These are phyloP conservation scores for Chunga burmeisteri DNA, from an alignment of 2,113 vertebrate species.

Conservation along the genomic window DNA sequence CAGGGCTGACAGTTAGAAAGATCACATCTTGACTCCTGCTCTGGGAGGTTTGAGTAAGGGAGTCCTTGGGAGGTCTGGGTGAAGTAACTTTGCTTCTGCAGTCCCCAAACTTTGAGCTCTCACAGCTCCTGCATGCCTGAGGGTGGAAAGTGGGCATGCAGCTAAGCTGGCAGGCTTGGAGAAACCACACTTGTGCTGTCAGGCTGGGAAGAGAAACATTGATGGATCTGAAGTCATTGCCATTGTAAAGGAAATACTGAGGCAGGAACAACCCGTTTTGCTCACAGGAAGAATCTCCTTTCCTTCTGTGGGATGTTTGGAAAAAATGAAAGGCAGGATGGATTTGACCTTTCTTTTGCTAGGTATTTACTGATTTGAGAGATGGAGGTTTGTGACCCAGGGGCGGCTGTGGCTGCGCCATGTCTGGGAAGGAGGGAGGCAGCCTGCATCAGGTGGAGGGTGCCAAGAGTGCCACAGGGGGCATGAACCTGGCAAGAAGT, in stretches of 20 bases:
- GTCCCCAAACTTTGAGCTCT: accelerated
- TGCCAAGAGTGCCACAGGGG: accelerated
- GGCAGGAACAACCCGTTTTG: background rate
- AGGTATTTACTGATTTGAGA: background rate
- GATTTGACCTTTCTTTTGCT: background rate
- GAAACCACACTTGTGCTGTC: background rate
- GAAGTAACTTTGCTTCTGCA: background rate
- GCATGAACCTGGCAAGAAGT: background rate
- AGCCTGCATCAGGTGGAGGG: background rate
- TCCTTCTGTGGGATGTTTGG: background rate
- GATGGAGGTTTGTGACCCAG: background rate
- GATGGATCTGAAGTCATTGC: background rate
- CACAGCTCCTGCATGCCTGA: background rate
- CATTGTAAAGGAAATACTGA: background rate
- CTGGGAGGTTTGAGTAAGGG: background rate
- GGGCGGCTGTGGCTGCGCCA: background rate
- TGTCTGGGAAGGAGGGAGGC: background rate
- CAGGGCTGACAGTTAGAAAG: background rate
- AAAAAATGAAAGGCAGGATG: background rate
- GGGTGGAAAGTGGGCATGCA: background rate
- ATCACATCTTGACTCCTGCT: accelerated
- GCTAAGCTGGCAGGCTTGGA: background rate
- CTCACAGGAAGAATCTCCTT: background rate
- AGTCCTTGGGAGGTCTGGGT: background rate
- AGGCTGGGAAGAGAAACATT: background rate